phyloP scores from a whole-genome alignment of 2,113 vertebrate species.

The Mohoua ochrocephala region DNA sequence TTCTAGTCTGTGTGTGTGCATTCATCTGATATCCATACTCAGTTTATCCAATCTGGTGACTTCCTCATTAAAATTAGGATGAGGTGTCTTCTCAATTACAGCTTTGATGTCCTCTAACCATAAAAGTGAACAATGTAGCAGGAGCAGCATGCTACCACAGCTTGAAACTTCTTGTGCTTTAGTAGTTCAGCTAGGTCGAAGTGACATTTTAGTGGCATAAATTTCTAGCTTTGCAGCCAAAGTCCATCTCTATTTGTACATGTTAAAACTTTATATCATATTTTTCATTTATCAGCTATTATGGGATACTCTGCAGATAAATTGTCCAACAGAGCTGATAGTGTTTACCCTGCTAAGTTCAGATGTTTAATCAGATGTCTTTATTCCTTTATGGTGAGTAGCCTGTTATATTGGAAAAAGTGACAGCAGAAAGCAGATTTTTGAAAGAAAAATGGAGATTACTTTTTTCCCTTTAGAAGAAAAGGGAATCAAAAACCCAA shows the following conservation, averaged over 20 bases:
- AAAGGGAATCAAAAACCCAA: neutral
- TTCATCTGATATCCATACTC: neutral
- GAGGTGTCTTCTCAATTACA: neutral
- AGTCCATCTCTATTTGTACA: neutral
- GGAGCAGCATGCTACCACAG: neutral
- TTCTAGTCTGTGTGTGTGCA: neutral
- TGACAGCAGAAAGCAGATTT: neutral
- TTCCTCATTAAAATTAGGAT: neutral
- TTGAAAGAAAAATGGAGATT: neutral
- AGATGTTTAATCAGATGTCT: neutral
- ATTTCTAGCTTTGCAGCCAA: neutral
- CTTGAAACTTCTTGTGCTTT: neutral
- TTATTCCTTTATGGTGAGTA: neutral
- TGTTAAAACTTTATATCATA: neutral
- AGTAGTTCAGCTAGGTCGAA: neutral
- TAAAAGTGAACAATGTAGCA: neutral
- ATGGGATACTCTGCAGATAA: neutral
- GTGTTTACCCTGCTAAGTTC: neutral
- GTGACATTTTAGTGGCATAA: neutral
- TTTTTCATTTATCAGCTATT: neutral
- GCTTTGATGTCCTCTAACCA: neutral
- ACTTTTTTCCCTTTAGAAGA: neutral
- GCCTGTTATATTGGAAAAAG: neutral
- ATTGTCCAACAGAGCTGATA: neutral
- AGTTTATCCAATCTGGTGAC: neutral